phyloP scores from a whole-genome alignment of 2,113 vertebrate genomes.

The Hyaena hyaena region DNA sequence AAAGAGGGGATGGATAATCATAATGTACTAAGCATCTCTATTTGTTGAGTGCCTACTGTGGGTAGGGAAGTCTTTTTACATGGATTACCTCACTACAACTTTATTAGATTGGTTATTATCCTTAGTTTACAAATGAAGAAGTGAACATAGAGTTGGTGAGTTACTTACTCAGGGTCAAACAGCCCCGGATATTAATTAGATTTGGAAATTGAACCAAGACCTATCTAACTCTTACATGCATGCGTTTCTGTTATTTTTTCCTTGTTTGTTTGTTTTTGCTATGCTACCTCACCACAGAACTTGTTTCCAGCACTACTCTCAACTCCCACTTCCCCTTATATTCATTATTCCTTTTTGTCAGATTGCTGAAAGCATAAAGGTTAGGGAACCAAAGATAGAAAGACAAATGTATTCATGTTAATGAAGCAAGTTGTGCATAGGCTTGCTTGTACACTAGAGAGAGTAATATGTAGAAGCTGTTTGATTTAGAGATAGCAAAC shows the following conservation, averaged over 20 bases:
- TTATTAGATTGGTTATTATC: neutral
- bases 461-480: neutral
- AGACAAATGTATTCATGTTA: neutral
- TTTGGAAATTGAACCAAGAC: conserved; percentile 3
- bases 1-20: neutral
- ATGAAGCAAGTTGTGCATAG: neutral
- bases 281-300: neutral
- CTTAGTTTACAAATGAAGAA: conserved; percentile 12
- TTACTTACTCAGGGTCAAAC: neutral
- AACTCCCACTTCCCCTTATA: neutral
- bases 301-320: neutral
- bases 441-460: neutral
- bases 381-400: neutral
- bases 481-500: neutral
- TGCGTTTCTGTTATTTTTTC: neutral
- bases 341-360: neutral
- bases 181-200: neutral
- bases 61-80: neutral
- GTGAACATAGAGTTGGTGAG: neutral
- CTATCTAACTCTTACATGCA: neutral
- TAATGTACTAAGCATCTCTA: neutral
- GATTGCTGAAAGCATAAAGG: neutral
- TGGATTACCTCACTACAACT: neutral
- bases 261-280: neutral
- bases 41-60: neutral